phyloP scores from a whole-genome alignment of 92 coral and sea anemone genomes.

The Actinostola sp. region DNA sequence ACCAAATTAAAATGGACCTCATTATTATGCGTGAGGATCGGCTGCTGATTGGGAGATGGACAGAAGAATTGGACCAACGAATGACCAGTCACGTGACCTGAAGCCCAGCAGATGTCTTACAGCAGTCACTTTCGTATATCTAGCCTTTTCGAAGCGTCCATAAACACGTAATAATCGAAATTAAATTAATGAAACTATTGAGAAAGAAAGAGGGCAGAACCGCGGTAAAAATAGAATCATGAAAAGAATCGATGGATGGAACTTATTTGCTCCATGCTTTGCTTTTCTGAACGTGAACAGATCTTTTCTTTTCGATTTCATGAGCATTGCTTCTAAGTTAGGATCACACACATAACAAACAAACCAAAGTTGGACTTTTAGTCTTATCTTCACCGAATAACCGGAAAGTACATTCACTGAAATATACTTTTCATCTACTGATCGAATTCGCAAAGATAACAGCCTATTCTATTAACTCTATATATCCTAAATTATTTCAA shows the following conservation, averaged over 20 bases:
- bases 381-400: conserved; percentile 59
- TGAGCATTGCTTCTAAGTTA: conserved; percentile 26
- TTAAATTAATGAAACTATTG: conserved; percentile 10
- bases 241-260: no score
- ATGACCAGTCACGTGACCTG: conserved; percentile 61
- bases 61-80: conserved; percentile 44
- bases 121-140: conserved; percentile 54
- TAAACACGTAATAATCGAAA: conserved; percentile 26
- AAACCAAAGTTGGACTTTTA: conserved; percentile 41
- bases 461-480: conserved; percentile 15
- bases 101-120: conserved; percentile 61
- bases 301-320: conserved; percentile 6
- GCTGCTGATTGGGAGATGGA: conserved; percentile 47
- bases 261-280: no score
- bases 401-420: conserved; percentile 59
- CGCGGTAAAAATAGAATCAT: no score
- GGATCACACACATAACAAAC: conserved; percentile 34
- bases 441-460: conserved; percentile 16
- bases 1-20: conserved; percentile 74
- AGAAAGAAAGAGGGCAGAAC: neutral
- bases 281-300: no score
- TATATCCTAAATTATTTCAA: conserved; percentile 15
- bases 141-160: conserved; percentile 26
- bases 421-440: conserved; percentile 34
- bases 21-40: conserved; percentile 62